phyloP scores from a whole-genome alignment of 2,113 vertebrate genomes.

The Acanthisitta chloris region DNA sequence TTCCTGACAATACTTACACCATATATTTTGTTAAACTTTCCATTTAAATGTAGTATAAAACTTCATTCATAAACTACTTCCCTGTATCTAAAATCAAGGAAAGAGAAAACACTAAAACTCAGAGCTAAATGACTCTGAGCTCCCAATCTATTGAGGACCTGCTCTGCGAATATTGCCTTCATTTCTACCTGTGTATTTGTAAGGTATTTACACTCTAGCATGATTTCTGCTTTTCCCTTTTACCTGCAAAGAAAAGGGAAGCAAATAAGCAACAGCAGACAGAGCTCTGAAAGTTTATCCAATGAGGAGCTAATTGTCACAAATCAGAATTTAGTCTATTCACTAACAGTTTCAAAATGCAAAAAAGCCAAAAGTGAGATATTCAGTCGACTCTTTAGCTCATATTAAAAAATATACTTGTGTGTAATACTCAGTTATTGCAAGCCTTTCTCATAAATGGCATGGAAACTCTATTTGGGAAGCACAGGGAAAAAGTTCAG shows the following conservation, averaged over 20 bases:
- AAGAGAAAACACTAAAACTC: neutral
- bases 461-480: too few relatives aligned
- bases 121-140: neutral
- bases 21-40: neutral
- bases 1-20: neutral
- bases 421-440: too few relatives aligned
- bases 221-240: neutral
- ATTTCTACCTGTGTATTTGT: neutral
- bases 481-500: too few relatives aligned
- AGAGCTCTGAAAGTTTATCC: neutral
- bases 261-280: neutral
- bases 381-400: too few relatives aligned
- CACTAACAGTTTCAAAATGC: too few relatives aligned
- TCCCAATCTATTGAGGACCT: neutral
- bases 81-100: neutral
- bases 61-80: neutral
- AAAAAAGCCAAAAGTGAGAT: too few relatives aligned
- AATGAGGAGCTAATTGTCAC: neutral
- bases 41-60: neutral
- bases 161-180: neutral
- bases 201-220: neutral
- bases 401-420: too few relatives aligned
- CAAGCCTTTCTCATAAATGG: too few relatives aligned
- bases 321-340: too few relatives aligned
- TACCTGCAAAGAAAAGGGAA: neutral